Conservation (phyloP, 2,113 vertebrate species). For the Paradisaea rubra region DNA sequence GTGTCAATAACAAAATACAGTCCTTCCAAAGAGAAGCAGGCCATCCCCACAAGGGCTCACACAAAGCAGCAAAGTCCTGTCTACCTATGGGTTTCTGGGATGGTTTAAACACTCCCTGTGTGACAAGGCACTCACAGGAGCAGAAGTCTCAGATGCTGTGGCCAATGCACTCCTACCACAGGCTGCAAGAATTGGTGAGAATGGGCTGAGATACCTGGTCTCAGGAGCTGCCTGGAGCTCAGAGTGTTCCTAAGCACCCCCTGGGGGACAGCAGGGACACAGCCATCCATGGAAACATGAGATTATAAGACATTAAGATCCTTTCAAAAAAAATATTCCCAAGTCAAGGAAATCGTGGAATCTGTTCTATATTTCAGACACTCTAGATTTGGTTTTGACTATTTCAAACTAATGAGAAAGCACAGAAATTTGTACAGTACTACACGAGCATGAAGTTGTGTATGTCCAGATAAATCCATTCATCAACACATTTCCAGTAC, state of each 20-base stretch:
- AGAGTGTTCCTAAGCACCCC: neutral
- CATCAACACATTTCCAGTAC: neutral
- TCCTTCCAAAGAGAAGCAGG: neutral
- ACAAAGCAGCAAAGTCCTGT: neutral
- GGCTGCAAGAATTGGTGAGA: neutral
- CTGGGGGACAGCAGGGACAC: neutral
- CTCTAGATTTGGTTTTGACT: neutral
- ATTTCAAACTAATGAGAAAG: neutral
- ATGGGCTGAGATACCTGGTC: neutral
- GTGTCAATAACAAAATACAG: neutral
- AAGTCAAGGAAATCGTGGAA: neutral
- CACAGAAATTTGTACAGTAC: neutral
- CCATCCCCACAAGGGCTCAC: neutral
- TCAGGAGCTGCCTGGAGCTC: neutral
- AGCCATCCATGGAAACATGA: neutral
- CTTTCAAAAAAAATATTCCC: neutral
- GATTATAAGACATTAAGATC: neutral
- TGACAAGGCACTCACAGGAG: neutral
- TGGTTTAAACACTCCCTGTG: neutral
- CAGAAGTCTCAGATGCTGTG: neutral
- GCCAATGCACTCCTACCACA: neutral
- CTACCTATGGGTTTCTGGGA: neutral
- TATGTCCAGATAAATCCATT: neutral
- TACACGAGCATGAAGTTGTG: neutral
- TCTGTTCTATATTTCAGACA: neutral